Conservation (phyloP, 2,888 invertebrate genomes). For the Drosophila demipolita region DNA sequence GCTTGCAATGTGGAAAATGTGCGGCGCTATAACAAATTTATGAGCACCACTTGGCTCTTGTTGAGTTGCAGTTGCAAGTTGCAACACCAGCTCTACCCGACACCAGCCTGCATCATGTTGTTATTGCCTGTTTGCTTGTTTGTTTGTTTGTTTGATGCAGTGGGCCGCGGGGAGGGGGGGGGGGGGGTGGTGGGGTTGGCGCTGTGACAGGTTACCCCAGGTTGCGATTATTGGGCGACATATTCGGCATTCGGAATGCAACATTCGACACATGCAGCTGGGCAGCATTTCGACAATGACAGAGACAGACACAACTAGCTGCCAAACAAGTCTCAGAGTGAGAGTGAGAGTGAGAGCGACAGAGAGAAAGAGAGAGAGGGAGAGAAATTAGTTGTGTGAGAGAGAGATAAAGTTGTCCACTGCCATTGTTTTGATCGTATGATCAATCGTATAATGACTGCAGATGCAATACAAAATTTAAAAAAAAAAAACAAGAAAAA, state of each 20-base stretch:
- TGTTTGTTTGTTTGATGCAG: conserved; percentile 18
- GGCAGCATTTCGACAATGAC: conserved; percentile 31
- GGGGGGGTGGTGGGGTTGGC: conserved; percentile 1
- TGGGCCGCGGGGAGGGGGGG: too few relatives aligned
- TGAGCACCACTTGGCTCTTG: conserved; percentile 64
- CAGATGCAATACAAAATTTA: background rate
- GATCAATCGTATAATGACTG: conserved; percentile 29
- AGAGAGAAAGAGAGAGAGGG: background rate
- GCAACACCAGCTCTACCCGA: conserved; percentile 38
- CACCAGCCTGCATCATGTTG: conserved; percentile 18
- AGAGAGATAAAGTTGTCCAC: conserved; percentile 35
- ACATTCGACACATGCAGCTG: conserved; percentile 64
- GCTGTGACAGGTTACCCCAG: conserved; percentile 55
- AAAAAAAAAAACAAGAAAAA: background rate
- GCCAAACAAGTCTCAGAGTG: background rate
- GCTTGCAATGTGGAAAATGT: conserved; percentile 72
- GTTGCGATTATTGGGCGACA: conserved; percentile 55
- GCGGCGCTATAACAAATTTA: conserved; percentile 72
- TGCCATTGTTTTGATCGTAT: conserved; percentile 38
- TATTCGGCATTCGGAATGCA: conserved; percentile 48
- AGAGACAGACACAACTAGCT: conserved; percentile 1
- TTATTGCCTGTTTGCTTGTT: background rate
- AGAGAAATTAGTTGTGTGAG: conserved; percentile 5
- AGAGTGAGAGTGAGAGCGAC: conserved; percentile 7
- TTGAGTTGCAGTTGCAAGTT: conserved; percentile 41